A percentile compares a stretch with the other conserved stretches of the same genome.
Conservation (phyloP, 2,888 invertebrate genomes). For the Leptura quadrifasciata region DNA sequence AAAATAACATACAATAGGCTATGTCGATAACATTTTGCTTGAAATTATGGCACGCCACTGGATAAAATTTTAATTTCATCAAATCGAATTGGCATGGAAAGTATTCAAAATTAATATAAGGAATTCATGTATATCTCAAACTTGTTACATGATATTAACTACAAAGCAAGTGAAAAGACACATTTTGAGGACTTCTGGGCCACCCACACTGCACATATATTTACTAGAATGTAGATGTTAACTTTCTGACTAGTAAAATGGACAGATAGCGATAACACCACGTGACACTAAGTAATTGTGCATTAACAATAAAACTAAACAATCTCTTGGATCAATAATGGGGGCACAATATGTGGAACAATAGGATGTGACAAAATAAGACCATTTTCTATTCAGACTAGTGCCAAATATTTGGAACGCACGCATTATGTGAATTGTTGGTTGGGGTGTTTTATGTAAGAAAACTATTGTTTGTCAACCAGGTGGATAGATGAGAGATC, state of each 20-base stretch:
- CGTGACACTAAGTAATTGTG: conserved; percentile 46
- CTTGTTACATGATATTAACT: not conserved
- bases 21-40: too few species aligned
- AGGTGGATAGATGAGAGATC: conserved; percentile 23
- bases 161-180: not conserved
- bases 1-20: too few species aligned
- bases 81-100: too few species aligned
- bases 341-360: conserved; percentile 50
- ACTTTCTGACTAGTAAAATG: conserved; percentile 35
- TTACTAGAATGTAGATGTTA: conserved; percentile 49
- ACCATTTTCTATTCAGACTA: conserved; percentile 17
- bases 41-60: too few species aligned
- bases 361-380: conserved; percentile 47
- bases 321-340: conserved; percentile 52
- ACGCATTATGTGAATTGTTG: conserved; percentile 24
- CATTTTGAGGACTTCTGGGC: conserved; percentile 48
- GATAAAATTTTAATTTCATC: too few species aligned
- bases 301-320: conserved; percentile 52
- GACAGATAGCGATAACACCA: conserved; percentile 44
- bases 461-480: conserved; percentile 9
- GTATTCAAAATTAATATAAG: too few species aligned
- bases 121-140: too few species aligned
- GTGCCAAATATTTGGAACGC: conserved; percentile 33
- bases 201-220: conserved; percentile 44
- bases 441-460: conserved; percentile 19